Evolutionary conservation across 2,113 vertebrate species (phyloP).

Genomic region (Potamarius usumacintae): DNA sequence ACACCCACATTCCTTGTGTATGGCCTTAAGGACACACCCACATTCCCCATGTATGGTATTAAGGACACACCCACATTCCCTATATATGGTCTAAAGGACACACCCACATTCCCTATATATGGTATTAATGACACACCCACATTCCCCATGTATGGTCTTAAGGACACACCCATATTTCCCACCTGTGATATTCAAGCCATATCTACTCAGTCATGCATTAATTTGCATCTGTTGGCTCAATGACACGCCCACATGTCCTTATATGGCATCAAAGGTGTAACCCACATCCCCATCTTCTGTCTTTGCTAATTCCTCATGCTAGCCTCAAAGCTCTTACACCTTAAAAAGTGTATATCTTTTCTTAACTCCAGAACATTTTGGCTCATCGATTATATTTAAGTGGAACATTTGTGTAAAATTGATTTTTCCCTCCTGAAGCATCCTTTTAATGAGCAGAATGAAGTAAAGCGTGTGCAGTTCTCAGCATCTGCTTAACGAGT

Average conservation of each 20-base stretch:
- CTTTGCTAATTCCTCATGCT: not conserved
- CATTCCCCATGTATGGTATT: not conserved
- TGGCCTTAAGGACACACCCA: not conserved
- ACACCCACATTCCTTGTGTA: not conserved
- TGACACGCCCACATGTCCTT: not conserved
- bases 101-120: not conserved
- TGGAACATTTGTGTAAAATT: not conserved
- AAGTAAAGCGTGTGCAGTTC: slow-evolving; percentile 32
- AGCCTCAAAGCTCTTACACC: no score
- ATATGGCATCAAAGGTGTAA: not conserved
- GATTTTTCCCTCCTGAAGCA: slow-evolving; percentile 10
- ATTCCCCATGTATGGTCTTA: not conserved
- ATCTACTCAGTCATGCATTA: not conserved
- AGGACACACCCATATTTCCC: not conserved
- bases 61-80: not conserved
- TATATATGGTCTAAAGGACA: not conserved
- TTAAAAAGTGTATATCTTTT: not conserved
- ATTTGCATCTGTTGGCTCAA: not conserved
- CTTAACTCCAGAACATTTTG: not conserved
- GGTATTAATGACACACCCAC: not conserved
- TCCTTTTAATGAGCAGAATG: slow-evolving; percentile 15
- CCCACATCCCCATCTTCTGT: not conserved
- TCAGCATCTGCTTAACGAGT: slow-evolving; percentile 62
- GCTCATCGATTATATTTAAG: slow-evolving; percentile 6
- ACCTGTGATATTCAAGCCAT: not conserved